phyloP scores from a whole-genome alignment of 1,140 invertebrate genomes.

The Sycobia sp. region DNA sequence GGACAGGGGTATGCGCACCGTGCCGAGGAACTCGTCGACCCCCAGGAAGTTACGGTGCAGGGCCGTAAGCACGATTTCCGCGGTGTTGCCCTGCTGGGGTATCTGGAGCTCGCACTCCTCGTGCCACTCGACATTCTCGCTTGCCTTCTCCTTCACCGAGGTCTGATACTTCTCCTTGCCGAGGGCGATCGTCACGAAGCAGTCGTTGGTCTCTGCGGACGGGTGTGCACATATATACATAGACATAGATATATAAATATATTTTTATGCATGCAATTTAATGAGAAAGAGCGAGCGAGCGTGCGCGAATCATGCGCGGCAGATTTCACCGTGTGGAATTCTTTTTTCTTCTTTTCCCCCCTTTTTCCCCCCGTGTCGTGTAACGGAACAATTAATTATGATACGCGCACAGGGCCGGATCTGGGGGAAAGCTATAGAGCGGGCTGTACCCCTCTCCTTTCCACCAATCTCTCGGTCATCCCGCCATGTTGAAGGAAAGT shows the following conservation, averaged over 20 bases:
- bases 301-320: not conserved
- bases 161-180: constrained; percentile 97
- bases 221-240: too few species aligned
- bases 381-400: too few species aligned
- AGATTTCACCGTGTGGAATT: not conserved
- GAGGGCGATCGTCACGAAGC: constrained; percentile 91
- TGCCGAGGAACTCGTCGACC: constrained; percentile 92
- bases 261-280: too few species aligned
- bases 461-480: too few species aligned
- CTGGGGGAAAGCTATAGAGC: too few species aligned
- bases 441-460: too few species aligned
- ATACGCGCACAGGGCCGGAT: too few species aligned
- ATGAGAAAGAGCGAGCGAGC: too few species aligned
- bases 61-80: constrained; percentile 82
- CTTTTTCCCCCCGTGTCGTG: too few species aligned
- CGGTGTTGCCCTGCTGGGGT: constrained; percentile 84
- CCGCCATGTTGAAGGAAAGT: too few species aligned
- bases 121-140: constrained; percentile 85
- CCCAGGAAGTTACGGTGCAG: constrained; percentile 88
- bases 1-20: constrained; percentile 79
- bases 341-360: not conserved
- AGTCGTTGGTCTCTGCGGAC: constrained; percentile 80
- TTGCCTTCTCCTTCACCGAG: constrained; percentile 88
- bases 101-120: constrained; percentile 95
- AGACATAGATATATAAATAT: too few species aligned